A percentile compares a stretch with the other conserved stretches of the same genome.
Evolutionary conservation across 2,797 vertebrate species (phyloP).

Genomic region (Sebastolobus altivelis): DNA sequence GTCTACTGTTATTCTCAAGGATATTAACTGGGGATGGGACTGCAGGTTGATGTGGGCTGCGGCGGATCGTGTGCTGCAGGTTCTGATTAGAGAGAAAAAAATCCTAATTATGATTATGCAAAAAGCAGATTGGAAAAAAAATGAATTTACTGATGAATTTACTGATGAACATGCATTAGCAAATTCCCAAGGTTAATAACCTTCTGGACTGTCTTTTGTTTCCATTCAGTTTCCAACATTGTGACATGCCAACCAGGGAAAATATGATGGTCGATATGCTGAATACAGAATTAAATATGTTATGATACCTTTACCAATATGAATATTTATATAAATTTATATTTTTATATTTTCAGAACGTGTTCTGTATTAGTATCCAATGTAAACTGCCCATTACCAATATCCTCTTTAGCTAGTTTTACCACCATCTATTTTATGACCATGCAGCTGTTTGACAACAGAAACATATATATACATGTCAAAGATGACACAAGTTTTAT

Average conservation of each 20-base stretch:
- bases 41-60: slow-evolving; percentile 49
- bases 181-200: slow-evolving; percentile 48
- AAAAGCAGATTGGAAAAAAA: slow-evolving; percentile 42
- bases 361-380: too few species aligned
- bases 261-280: not conserved
- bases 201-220: slow-evolving; percentile 24
- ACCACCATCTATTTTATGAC: slow-evolving; percentile 4
- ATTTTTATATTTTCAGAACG: too few species aligned
- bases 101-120: slow-evolving; percentile 56
- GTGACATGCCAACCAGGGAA: not conserved
- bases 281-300: not conserved
- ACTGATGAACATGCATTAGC: slow-evolving; percentile 44
- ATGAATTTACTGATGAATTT: slow-evolving; percentile 36
- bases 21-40: slow-evolving; percentile 53
- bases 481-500: not conserved
- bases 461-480: not conserved
- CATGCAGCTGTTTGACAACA: slow-evolving; percentile 18
- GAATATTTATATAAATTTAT: too few species aligned
- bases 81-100: slow-evolving; percentile 55
- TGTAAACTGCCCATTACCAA: slow-evolving; percentile 7
- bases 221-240: not conserved
- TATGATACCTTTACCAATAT: not conserved
- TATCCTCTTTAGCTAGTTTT: slow-evolving; percentile 27
- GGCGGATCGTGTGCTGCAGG: slow-evolving; percentile 19
- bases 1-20: slow-evolving; percentile 56